Evolutionary conservation across 1,140 invertebrate genomes (phyloP), one percentile per base, ranked within the genome.

Genomic region (Calephelis virginiensis): DNA sequence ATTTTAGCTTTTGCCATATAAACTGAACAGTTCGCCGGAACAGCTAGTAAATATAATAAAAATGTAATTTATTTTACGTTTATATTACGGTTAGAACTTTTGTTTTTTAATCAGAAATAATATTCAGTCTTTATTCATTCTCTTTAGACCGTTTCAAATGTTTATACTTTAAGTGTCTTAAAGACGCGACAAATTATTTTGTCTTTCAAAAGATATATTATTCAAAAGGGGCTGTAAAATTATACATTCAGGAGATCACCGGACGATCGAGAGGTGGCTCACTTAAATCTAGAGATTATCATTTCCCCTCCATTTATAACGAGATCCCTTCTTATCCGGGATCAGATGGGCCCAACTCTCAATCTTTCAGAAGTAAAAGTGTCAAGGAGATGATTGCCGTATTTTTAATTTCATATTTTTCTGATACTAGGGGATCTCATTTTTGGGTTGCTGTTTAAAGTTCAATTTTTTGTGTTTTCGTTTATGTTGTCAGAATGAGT

Each of bases 241-340:
- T 77, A 77, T 68, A 72, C 61, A 79, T 75, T 75, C 77, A 66
- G 65, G 48, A 56, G 61, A 69, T 63, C 64, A 66, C 71, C 63
- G 67, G 37, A 38, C 71, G 72, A 72, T 74, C 48, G 68, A 66
- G 62, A 67, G 62, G 70, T 73, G 68, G 77, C 72, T 77, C 73
- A 75, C 67, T 71, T 70, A 69, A 74, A 74, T 75, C 74, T 69
- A 48, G 63, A 69, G 71, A 74, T 78, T 72, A 77, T 71, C 76
- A 68, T 72, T 72, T 65, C 67, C 69, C 70, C 65, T 56, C 69
- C 66, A 78, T 76, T 77, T 78, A 76, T 73, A 72, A 67, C 50
- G 47, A 64, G 66, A 64, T 56, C 66, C 59, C 59, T 64, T 68
- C 66, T 74, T 64, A 71, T 76, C 72, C 64, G 69, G 68, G 68